A percentile compares a stretch with the other conserved stretches of the same genome.
Conservation (phyloP, 2,888 invertebrate genomes). For the Formica aserva region DNA sequence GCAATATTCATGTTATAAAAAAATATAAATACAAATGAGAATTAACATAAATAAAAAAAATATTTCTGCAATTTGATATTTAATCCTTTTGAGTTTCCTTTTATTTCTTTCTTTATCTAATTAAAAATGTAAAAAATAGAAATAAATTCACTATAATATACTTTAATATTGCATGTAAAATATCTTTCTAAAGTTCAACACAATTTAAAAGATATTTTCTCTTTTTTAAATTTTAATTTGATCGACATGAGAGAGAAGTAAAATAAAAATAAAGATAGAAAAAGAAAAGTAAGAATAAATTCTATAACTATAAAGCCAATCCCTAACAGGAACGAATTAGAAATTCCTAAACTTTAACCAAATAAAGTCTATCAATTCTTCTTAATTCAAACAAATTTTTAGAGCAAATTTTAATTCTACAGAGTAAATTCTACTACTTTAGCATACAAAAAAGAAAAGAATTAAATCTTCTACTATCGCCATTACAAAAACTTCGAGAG, state of each 20-base stretch:
- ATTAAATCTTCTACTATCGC: constrained; percentile 16
- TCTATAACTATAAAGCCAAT: constrained; percentile 28
- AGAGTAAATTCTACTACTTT: constrained; percentile 23
- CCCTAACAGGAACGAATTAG: not conserved
- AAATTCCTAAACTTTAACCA: constrained; percentile 4
- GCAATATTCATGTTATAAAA: not conserved
- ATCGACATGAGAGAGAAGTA: not conserved
- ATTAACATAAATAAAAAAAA: not conserved
- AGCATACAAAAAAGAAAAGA: constrained; percentile 3
- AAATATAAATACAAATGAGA: not conserved
- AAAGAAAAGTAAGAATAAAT: constrained; percentile 16
- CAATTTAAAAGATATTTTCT: not conserved
- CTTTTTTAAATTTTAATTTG: not conserved
- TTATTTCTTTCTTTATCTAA: not conserved
- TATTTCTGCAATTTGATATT: not conserved
- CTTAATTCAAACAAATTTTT: constrained; percentile 3
- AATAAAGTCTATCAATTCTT: constrained; percentile 14
- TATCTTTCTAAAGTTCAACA: not conserved
- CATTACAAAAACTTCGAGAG: constrained; percentile 17
- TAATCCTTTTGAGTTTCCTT: not conserved
- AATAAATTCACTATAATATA: not conserved
- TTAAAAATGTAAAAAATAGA: not conserved
- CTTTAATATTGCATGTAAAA: not conserved
- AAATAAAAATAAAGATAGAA: not conserved
- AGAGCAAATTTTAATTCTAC: constrained; percentile 1